Base-by-base conservation (phyloP, 1,140 invertebrate genomes). In the Drosophila hydei region DNA sequence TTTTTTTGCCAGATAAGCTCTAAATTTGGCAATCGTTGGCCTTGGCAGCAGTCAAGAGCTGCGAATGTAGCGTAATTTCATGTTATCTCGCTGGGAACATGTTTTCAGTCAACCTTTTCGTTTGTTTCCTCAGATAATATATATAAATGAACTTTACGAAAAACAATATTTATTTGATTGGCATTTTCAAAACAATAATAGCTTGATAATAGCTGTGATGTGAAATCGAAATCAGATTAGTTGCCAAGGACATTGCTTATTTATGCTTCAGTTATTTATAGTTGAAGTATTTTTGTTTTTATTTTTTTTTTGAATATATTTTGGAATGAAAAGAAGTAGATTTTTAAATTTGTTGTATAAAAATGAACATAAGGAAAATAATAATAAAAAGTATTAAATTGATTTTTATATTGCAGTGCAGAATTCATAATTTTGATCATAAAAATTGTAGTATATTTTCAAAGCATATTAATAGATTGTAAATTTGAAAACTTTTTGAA, bases 21-120 rank as follows among this genome's bases (percentile, higher is more conserved):
- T 76, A 74, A 87, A 67, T 84, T 84, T 80, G 81, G 80, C 81
- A 80, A 67, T 74, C 69, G 12, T 51, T 70, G 69, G 77, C 80
- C 80, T 84, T 84, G 81, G 61, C 70, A 65, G 9, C 55, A 61
- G 67, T 72, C 59, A 38, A 76, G 64, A 65, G 61, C 51, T 56
- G 42, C 65, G 48, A 62, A 56, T n/a, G 14, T 40, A 60, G 19
- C 38, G 50, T 25, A 45, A 54, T 36, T 25, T 36, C 8, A 48
- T 43, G 54, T 84, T 84, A 84, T 80, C 74, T 40, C 47, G 38
- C 8, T 30, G 4, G 7, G 30, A 36, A 69, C 63, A 12, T 56
- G 59, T 62, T 77, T 55, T 23, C 5, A 50, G 36, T n/a, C 6
- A 51, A 63, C 23, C 61, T 67, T 73, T 76, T 63, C 73, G 11